Conservation (phyloP, 2,113 vertebrate genomes). For the Vicugna pacos region DNA sequence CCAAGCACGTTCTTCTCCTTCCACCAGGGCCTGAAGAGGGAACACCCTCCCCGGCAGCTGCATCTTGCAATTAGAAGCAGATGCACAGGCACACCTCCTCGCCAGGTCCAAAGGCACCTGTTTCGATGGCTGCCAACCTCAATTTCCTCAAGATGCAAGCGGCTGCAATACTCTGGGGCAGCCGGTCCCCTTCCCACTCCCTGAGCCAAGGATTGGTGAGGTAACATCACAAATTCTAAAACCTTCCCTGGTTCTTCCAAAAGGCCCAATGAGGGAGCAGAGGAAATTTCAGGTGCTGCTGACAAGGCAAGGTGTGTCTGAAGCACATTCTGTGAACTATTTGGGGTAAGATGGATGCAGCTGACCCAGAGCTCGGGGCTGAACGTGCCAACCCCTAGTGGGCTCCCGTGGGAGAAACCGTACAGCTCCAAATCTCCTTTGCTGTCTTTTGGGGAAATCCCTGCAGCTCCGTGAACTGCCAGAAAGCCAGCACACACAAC, state of each 20-base stretch:
- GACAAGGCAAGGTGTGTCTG: no score
- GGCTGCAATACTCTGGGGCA: not conserved
- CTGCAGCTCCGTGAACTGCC: not conserved
- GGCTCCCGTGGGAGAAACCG: not conserved
- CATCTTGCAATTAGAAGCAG: not conserved
- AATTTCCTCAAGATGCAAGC: not conserved
- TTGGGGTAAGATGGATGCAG: not conserved
- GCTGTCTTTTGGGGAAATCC: not conserved
- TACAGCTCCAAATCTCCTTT: not conserved
- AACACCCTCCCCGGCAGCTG: not conserved
- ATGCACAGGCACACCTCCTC: fast-evolving
- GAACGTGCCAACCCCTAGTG: not conserved
- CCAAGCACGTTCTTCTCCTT: not conserved
- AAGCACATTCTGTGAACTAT: not conserved
- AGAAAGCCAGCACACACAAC: not conserved
- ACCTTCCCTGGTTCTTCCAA: not conserved
- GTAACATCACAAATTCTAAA: not conserved
- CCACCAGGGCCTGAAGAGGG: not conserved
- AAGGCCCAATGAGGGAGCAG: not conserved
- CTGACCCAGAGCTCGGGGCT: not conserved
- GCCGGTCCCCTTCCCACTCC: not conserved
- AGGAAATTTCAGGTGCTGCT: not conserved
- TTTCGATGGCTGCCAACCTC: not conserved
- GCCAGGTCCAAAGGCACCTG: not conserved
- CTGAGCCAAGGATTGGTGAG: not conserved